Conservation (phyloP, 2,113 vertebrate species). For the Cottus gobio region DNA sequence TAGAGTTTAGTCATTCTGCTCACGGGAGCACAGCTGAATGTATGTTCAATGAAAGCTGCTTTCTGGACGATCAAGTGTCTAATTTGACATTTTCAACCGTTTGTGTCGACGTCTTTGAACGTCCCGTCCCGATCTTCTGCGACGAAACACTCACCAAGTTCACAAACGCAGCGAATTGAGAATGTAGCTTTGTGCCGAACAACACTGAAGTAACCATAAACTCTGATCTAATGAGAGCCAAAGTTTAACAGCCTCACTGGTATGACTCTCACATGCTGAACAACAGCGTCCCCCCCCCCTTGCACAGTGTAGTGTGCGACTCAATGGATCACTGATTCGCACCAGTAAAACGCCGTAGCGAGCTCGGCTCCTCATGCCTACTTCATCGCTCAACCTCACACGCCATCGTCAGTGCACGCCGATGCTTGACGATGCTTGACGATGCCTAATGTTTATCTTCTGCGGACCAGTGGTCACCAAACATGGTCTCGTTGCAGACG, state of each 20-base stretch:
- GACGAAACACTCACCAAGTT: not conserved
- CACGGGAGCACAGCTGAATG: not conserved
- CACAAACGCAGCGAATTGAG: slow-evolving; percentile 7
- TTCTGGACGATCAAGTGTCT: not conserved
- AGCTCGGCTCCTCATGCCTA: slow-evolving; percentile 47
- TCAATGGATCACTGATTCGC: slow-evolving; percentile 77
- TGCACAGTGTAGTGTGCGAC: slow-evolving; percentile 39
- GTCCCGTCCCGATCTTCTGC: not conserved
- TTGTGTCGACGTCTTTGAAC: not conserved
- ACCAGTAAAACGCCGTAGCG: slow-evolving; percentile 54
- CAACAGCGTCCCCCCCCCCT: slow-evolving; percentile 4
- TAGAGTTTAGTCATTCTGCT: not conserved
- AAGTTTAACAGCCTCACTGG: slow-evolving; percentile 70
- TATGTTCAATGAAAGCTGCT: not conserved
- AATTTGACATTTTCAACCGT: not conserved
- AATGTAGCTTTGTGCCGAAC: slow-evolving; percentile 31
- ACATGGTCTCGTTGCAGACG: slow-evolving; percentile 64
- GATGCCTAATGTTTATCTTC: slow-evolving; percentile 68
- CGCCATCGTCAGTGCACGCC: slow-evolving; percentile 23
- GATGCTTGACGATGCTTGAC: slow-evolving; percentile 19
- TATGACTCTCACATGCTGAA: slow-evolving; percentile 76
- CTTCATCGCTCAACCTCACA: slow-evolving; percentile 60
- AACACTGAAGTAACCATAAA: slow-evolving; percentile 53
- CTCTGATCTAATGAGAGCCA: slow-evolving; percentile 56
- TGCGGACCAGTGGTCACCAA: slow-evolving; percentile 60